Evolutionary conservation across 2,113 vertebrate species (phyloP).

Genomic region (Lathamus discolor): DNA sequence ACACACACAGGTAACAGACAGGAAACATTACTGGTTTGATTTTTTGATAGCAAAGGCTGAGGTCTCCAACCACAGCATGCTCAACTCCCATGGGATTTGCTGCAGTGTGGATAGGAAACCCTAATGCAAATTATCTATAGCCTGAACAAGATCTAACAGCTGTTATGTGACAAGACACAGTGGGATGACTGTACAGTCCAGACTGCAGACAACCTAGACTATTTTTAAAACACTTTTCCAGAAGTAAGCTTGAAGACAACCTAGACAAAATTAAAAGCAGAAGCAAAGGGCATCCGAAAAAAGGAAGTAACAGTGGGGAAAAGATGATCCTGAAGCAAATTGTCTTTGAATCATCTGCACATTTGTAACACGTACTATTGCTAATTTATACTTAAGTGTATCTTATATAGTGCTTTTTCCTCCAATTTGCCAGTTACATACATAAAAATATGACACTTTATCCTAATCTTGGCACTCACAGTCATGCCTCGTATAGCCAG

Average conservation of each 20-base stretch:
- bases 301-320: neutral
- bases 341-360: neutral
- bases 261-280: neutral
- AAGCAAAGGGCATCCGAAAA: neutral
- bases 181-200: neutral
- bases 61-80: neutral
- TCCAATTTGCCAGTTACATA: neutral
- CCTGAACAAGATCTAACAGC: neutral
- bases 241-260: neutral
- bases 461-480: neutral
- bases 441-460: neutral
- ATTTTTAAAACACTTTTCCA: neutral
- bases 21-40: neutral
- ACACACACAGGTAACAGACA: neutral
- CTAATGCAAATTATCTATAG: neutral
- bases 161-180: neutral
- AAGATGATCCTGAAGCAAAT: neutral
- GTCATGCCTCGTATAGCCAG: neutral
- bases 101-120: neutral
- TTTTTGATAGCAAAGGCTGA: neutral
- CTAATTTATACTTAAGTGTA: neutral
- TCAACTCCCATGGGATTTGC: neutral
- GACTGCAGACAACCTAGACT: neutral
- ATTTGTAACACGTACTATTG: neutral
- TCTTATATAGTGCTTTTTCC: neutral